Percentiles rank a stretch among this genome's conserved stretches.
Evolutionary conservation across 2,113 vertebrate species (phyloP).

Genomic region (Thermophis baileyi): DNA sequence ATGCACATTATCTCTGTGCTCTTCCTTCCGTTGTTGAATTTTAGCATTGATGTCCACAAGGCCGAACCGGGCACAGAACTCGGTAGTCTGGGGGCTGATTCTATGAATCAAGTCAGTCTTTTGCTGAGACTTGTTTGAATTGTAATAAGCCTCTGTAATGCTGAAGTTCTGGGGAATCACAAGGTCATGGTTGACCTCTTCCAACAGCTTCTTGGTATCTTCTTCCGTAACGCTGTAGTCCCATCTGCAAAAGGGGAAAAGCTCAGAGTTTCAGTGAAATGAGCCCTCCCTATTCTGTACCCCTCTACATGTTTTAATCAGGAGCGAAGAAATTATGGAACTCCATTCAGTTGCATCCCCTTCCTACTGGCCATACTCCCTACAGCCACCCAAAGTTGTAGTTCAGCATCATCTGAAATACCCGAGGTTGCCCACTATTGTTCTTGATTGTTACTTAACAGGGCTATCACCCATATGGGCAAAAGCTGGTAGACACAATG

Average conservation of each 20-base stretch:
- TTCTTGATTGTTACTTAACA: not conserved
- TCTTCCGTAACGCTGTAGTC: slow-evolving; percentile 87
- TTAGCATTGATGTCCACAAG: slow-evolving; percentile 85
- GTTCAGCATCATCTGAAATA: not conserved
- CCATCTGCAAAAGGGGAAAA: slow-evolving; percentile 76
- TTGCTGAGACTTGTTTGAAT: slow-evolving; percentile 77
- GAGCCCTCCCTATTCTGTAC: not conserved
- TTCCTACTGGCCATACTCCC: not conserved
- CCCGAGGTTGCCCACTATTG: not conserved
- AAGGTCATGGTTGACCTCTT: slow-evolving; percentile 81
- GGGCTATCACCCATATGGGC: not conserved
- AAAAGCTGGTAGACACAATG: not conserved
- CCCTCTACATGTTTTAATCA: not conserved
- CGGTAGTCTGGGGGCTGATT: slow-evolving; percentile 91
- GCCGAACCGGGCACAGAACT: slow-evolving; percentile 87
- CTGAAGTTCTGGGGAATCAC: slow-evolving; percentile 87
- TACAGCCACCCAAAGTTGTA: not conserved
- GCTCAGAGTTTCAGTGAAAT: not conserved
- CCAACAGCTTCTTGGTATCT: slow-evolving; percentile 80
- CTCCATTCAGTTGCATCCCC: not conserved
- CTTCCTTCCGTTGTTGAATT: slow-evolving; percentile 69
- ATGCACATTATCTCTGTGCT: slow-evolving; percentile 46
- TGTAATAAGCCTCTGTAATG: slow-evolving; percentile 75
- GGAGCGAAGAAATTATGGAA: not conserved
- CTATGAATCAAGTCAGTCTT: slow-evolving; percentile 69